A percentile compares a stretch with the other conserved stretches of the same genome.
These are phyloP conservation scores for Apotomis betuletana DNA, from an alignment of 2,888 invertebrate genomes.

Conservation along the genomic window DNA sequence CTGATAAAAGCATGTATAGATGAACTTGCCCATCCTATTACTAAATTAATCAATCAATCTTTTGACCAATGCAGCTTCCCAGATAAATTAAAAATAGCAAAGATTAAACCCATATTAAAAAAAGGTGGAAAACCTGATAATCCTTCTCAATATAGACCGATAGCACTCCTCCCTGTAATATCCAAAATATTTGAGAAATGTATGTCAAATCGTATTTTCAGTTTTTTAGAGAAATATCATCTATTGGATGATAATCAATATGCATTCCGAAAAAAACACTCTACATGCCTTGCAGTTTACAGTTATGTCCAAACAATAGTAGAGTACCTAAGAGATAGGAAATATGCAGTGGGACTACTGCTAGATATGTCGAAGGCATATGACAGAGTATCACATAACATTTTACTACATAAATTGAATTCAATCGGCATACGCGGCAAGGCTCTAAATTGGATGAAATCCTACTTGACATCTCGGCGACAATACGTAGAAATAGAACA, in stretches of 20 bases:
- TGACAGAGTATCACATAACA: too few relatives aligned
- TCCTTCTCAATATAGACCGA: too few relatives aligned
- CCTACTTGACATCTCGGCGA: background rate
- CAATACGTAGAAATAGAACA: too few relatives aligned
- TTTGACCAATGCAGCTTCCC: background rate
- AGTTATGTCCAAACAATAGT: background rate
- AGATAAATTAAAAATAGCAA: background rate
- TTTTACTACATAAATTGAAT: too few relatives aligned
- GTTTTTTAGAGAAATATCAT: background rate
- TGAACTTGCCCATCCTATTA: background rate
- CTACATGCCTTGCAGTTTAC: background rate
- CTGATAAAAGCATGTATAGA: background rate
- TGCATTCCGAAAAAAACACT: background rate
- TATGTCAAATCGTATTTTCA: background rate
- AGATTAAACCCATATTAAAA: background rate
- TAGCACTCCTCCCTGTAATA: too few relatives aligned
- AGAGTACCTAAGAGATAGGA: background rate
- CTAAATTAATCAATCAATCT: too few relatives aligned
- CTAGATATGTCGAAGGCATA: too few relatives aligned
- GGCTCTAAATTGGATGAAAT: too few relatives aligned
- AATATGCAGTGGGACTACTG: background rate
- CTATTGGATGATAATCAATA: background rate
- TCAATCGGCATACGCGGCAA: too few relatives aligned
- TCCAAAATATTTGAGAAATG: too few relatives aligned
- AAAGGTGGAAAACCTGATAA: too few relatives aligned